Evolutionary conservation across 2,797 vertebrate species (phyloP), one percentile per base, ranked within the genome.

Genomic region (Podargus strigoides): DNA sequence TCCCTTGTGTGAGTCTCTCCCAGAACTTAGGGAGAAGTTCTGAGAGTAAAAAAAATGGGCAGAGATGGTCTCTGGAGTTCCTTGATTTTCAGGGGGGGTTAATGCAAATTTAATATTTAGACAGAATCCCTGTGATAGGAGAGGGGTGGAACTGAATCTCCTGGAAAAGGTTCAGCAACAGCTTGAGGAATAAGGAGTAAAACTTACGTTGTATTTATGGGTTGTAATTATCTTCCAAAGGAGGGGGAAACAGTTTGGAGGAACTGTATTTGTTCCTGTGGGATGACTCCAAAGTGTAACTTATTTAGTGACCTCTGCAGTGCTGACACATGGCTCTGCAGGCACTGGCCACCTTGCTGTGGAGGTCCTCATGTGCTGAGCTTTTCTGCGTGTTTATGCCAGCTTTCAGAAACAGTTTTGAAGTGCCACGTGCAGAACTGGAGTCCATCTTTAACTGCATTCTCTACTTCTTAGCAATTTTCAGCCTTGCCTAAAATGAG

Each of bases 261-360:
- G 30, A 76, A 1, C 53, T 46, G 0, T 19, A 2, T 56, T 32
- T 28, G 24, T 9, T 67, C 18, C 39, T 30, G 20, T 14, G 14
- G 79, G 53, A 30, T 16, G 49, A 50, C 4, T 74, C 14, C 9
- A 36, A 34, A 24, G 21, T 26, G 16, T 47, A 19, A 59, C 1
- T 55, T 53, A 20, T 9, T 50, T 10, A 17, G 44, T n/a, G 73
- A 52, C 12, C 46, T 56, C 87, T 56, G 55, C 30, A 41, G 36
- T 30, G 36, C 41, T 39, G 49, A 37, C 14, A 19, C 2, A 5
- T 36, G 59, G 34, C 44, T 70, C 58, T 62, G n/a, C 60, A 39
- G 59, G 50, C 52, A 14, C 14, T 39, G 68, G 36, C 19, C 7
- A 3, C 44, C 49, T 59, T 2, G 0, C 52, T 42, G 44, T 8